Evolutionary conservation across 2,797 vertebrate species (phyloP), one percentile per base, ranked within the genome.

Genomic region (Podarcis lilfordi): DNA sequence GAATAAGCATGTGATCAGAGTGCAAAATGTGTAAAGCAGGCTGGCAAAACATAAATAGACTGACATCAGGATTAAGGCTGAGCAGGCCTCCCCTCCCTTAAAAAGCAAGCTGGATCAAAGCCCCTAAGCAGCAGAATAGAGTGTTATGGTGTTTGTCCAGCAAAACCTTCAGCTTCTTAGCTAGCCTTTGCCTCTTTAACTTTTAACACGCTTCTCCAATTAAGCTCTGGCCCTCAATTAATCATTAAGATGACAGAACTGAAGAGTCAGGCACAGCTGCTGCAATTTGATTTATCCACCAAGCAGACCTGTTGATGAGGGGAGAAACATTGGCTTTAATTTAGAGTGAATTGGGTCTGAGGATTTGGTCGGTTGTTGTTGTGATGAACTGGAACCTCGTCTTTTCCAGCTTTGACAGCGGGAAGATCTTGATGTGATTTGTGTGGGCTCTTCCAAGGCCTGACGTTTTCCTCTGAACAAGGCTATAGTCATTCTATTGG

Each of bases 171-270:
- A 8, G 23, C 61, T 84, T 27, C 81, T 45, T 68, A 88, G 79
- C 61, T 64, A 59, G 68, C n/a, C 87, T 75, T 88, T 83, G 87
- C 19, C 50, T 75, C 40, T 86, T 83, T 79, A 88, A 87, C 83
- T 86, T 88, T 86, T 86, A 89, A 78, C 80, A 80, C 59, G 8
- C 68, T 68, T 86, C 75, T 89, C 59, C 84, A 91, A 69, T 86
- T 91, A 88, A 88, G n/a, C 43, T 86, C 55, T 86, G 80, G 76
- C 13, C 40, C 76, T 50, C 75, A 82, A 88, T 89, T 89, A 88
- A 88, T 77, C 80, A 82, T 80, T 88, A 80, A 0, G 0, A 87
- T 80, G 32, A 11, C 29, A 69, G 68, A 66, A 59, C 55, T 81
- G 77, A 85, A 85, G 37, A 88, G 37, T 50, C 71, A 50, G 40